Base-by-base conservation (phyloP, 2,888 invertebrate species). In the Tyria jacobaeae region DNA sequence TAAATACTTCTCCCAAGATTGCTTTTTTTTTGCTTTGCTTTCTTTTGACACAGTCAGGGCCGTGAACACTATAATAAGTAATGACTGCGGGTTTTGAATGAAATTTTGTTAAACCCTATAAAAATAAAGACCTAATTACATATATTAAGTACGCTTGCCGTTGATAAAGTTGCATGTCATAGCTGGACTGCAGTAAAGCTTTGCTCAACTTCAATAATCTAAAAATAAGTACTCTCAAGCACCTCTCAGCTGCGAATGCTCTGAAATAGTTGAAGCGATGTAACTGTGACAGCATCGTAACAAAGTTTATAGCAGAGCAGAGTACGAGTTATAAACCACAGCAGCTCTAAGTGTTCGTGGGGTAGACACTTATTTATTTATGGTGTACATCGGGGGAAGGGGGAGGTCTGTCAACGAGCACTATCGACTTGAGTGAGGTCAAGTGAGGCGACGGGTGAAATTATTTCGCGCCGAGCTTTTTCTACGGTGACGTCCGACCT, bases 361-460 rank as follows among this genome's bases (percentile, higher is more conserved):
- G 66, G 75, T 73, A 68, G 82, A 82, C 79, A 80, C 78, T 83
- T 80, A 81, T 83, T 82, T 84, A 85, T 85, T 85, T 85, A 85
- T 80, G 72, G 70, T 71, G 68, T 68, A 75, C 79, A 80, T 79
- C 57, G 75, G 61, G 67, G 75, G 78, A 17, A 21, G 21, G 47
- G 54, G 51, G 17, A 39, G 70, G 66, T 68, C 71, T 73, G 73
- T 78, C 79, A 77, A 75, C 75, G 72, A 72, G 68, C 73, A 69
- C 82, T 75, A 82, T 82, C 75, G 77, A 80, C 77, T 81, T 75
- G 80, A 81, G 82, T 75, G 82, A 75, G 86, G 86, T 86, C 85
- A 84, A 85, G 80, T 76, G 78, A 71, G 71, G 73, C 66, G 76
- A 68, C 74, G 77, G 72, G 64, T 35, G 57, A 81, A 79, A 79